Percentiles rank a stretch among this genome's conserved stretches.
Conservation (phyloP, 2,888 invertebrate genomes). For the Ferrisia virgata region DNA sequence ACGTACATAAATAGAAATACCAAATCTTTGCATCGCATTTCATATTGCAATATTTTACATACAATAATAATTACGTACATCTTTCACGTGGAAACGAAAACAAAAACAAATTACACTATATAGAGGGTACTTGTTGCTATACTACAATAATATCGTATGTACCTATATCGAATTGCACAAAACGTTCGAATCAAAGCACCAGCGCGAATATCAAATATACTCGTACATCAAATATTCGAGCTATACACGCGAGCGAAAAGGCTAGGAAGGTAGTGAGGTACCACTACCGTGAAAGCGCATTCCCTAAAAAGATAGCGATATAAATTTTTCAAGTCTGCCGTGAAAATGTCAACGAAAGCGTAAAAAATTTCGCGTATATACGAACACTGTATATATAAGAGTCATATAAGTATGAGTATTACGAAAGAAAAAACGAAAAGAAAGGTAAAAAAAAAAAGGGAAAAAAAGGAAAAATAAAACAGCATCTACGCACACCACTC, state of each 20-base stretch:
- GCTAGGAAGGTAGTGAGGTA: background rate
- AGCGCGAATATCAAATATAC: no score
- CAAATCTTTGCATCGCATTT: background rate
- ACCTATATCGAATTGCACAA: background rate
- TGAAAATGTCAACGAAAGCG: conserved; percentile 26
- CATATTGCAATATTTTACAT: background rate
- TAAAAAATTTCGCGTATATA: background rate
- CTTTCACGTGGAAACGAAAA: no score
- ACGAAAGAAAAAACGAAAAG: no score
- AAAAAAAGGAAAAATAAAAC: background rate
- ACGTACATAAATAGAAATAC: no score
- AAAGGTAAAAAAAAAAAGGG: background rate
- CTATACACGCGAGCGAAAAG: background rate
- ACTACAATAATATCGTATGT: no score
- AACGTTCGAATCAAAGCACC: background rate
- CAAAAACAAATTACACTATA: background rate
- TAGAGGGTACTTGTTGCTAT: background rate
- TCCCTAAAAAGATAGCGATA: background rate
- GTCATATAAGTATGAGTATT: no score
- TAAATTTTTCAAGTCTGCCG: background rate
- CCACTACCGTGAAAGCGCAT: background rate
- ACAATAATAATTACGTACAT: background rate
- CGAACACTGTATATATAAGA: background rate
- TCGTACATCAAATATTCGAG: background rate
- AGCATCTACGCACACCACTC: background rate